Percentiles rank a stretch among this genome's conserved stretches.
These are phyloP conservation scores for Phalacrocorax carbo DNA, from an alignment of 2,113 vertebrate genomes.

Conservation along the genomic window DNA sequence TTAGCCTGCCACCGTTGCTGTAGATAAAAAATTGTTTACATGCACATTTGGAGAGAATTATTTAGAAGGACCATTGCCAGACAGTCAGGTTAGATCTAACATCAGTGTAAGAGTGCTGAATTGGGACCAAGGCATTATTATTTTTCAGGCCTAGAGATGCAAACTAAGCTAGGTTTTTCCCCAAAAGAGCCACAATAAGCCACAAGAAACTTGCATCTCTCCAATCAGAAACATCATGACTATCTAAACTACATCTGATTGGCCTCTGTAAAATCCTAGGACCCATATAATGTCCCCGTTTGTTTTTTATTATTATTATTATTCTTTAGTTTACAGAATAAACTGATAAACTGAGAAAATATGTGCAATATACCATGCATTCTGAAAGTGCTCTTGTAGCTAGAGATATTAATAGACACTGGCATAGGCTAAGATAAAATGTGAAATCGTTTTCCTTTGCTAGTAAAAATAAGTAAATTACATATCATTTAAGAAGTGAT, in stretches of 20 bases:
- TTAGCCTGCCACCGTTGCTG: rapidly evolving
- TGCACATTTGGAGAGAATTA: neutral
- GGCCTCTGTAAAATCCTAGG: conserved; percentile 69
- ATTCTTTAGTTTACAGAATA: conserved; percentile 55
- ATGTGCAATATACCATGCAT: conserved; percentile 49
- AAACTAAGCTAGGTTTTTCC: neutral
- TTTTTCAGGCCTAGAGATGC: conserved; percentile 20
- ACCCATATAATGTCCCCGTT: conserved; percentile 51
- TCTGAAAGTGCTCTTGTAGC: conserved; percentile 64
- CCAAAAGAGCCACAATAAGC: conserved; percentile 43
- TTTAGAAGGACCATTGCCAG: neutral
- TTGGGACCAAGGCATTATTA: neutral
- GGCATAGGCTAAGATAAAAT: conserved; percentile 46
- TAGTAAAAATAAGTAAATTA: conserved; percentile 53
- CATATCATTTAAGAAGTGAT: conserved; percentile 65
- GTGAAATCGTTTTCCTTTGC: conserved; percentile 48
- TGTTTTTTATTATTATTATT: neutral
- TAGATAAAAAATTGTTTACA: neutral
- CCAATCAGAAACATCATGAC: conserved; percentile 78
- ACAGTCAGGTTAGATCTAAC: neutral
- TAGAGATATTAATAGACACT: conserved; percentile 71
- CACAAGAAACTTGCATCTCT: conserved; percentile 68
- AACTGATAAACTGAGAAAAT: conserved; percentile 56
- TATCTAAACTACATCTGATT: conserved; percentile 75
- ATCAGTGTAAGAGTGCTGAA: neutral